Conservation (phyloP, 2,113 vertebrate genomes). For the Shinisaurus crocodilurus region DNA sequence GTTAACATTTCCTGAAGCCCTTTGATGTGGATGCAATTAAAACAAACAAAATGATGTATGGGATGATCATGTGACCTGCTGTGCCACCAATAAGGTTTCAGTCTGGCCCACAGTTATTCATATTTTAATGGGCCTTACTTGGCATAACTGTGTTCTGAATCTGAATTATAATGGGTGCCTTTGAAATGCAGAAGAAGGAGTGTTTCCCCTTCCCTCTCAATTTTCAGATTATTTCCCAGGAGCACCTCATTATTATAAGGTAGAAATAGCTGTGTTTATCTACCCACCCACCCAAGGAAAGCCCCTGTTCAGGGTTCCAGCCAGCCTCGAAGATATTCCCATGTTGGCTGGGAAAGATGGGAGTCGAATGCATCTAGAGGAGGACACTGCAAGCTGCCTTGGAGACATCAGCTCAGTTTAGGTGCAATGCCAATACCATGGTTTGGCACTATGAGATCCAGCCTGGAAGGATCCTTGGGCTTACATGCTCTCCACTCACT, state of each 20-base stretch:
- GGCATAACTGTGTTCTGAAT: background rate
- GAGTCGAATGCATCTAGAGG: too few species aligned
- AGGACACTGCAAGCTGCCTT: too few species aligned
- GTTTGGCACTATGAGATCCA: too few species aligned
- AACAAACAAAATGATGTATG: background rate
- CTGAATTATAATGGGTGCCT: too few species aligned
- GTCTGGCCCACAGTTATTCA: background rate
- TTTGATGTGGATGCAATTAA: background rate
- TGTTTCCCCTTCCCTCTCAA: background rate
- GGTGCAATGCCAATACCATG: too few species aligned
- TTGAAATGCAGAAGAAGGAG: background rate
- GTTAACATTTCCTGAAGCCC: slow-evolving; percentile 24
- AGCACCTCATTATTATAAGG: background rate
- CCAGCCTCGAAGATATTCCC: background rate
- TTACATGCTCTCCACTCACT: too few species aligned
- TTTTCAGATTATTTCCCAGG: background rate
- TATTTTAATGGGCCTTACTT: background rate
- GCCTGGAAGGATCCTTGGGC: too few species aligned
- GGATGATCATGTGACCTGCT: background rate
- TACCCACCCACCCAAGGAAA: background rate
- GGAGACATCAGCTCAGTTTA: too few species aligned
- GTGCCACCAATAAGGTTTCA: background rate
- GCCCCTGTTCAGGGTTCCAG: background rate
- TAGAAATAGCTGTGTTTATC: background rate
- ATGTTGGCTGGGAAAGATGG: too few species aligned